A percentile compares a stretch with the other conserved stretches of the same genome.
phyloP scores from a whole-genome alignment of 2,797 vertebrate species.

The Carcharodon carcharias region DNA sequence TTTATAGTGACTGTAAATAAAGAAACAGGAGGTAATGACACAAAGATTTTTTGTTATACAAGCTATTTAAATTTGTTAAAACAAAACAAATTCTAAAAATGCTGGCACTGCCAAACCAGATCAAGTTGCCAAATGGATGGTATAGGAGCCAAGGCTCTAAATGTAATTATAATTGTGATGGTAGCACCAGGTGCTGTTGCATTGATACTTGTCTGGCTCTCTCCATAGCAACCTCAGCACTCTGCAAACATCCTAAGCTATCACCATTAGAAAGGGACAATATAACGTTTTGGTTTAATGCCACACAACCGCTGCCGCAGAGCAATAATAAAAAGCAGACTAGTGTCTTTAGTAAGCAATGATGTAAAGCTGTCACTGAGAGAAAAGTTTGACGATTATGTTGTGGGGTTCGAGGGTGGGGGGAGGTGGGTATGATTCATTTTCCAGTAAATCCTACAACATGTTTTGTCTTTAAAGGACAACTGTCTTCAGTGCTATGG shows the following conservation, averaged over 20 bases:
- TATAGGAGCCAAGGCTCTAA: background rate
- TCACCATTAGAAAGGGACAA: slow-evolving; percentile 1
- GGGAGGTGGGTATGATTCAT: background rate
- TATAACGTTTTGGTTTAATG: slow-evolving; percentile 26
- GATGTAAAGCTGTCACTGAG: background rate
- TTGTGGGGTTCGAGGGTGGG: background rate
- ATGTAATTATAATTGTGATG: slow-evolving; percentile 1
- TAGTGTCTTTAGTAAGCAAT: background rate
- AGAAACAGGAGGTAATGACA: slow-evolving; percentile 6
- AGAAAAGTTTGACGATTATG: background rate
- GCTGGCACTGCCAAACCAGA: background rate
- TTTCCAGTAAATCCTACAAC: slow-evolving; percentile 22
- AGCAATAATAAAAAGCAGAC: background rate
- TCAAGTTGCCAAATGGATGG: background rate
- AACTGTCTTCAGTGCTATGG: background rate
- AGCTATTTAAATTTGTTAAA: slow-evolving; percentile 6
- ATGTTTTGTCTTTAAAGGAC: slow-evolving; percentile 28
- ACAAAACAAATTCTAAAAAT: background rate
- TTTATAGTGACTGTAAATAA: background rate
- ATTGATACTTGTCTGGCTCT: background rate
- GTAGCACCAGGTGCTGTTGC: background rate
- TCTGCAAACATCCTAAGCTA: slow-evolving; percentile 9
- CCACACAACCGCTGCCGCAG: background rate
- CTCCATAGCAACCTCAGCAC: background rate
- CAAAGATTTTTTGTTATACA: background rate